Base-by-base conservation (phyloP, 2,888 invertebrate species). In the Sinotaia quadrata region DNA sequence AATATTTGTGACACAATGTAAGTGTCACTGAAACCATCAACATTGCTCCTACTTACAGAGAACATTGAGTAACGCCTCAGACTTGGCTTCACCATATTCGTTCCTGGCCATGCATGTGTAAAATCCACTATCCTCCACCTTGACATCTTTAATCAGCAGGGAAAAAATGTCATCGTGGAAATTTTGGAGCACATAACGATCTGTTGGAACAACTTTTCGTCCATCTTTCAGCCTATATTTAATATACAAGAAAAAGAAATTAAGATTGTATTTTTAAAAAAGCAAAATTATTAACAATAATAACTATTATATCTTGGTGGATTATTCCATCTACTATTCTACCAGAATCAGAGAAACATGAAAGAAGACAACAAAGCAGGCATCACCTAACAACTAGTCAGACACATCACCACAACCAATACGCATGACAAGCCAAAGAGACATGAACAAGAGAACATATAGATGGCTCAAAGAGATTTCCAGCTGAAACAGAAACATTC, bases 41-140 rank as follows among this genome's bases (percentile, higher is more conserved):
- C n/a, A n/a, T n/a, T n/a, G n/a, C n/a, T n/a, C n/a, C 4, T 10
- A 74, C 76, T 75, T 71, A 84, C 84, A 76, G 31, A 83, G 75
- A 18, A 84, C 83, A 75, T 83, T 84, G n/a, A 85, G 79, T 34
- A 83, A 78, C 15, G 85, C 84, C 73, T 84, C 82, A 2, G 84
- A 81, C 75, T 80, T 81, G 37, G 85, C 84, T 71, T 85, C 86
- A 72, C 96, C 95, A 69, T 92, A 91, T 33, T 91, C 90, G 84
- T 95, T 95, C 69, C 93, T 92, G 27, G 96, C 96, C 75, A 94
- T 92, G 56, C 95, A 95, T 0, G 95, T 95, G 88, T 98, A 98
- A 52, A 95, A 91, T 41, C 89, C 89, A 58, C 87, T 87, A 75
- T 89, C 89, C 15, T 81, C 83, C 29, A 78, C 75, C 47, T 81